These are phyloP conservation scores for Crotalus helleri DNA, from an alignment of 2,113 vertebrate genomes.

Conservation along the genomic window DNA sequence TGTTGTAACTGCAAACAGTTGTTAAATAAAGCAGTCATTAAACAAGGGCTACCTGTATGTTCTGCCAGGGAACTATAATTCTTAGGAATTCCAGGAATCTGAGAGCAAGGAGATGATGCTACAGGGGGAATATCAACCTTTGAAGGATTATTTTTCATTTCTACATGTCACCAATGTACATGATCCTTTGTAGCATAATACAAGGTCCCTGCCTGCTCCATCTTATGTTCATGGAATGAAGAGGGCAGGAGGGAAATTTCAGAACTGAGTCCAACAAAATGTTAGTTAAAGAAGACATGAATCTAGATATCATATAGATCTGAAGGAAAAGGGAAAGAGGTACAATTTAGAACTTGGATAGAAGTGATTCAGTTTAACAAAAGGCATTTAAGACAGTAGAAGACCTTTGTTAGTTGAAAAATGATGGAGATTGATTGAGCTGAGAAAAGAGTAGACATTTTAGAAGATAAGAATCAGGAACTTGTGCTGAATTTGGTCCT, in stretches of 20 bases:
- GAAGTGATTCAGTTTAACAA: background rate
- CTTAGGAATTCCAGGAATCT: background rate
- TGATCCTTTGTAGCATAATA: background rate
- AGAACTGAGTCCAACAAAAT: background rate
- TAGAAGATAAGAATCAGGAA: background rate
- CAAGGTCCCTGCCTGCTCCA: background rate
- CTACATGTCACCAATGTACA: background rate
- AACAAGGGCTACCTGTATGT: background rate
- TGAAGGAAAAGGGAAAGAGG: background rate
- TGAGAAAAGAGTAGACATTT: background rate
- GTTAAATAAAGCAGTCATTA: background rate
- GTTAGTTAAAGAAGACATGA: background rate
- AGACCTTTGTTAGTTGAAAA: background rate
- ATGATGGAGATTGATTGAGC: background rate
- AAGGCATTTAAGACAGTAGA: background rate
- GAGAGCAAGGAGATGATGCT: background rate
- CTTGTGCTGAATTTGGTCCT: background rate
- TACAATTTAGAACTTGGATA: background rate
- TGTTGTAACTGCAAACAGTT: background rate
- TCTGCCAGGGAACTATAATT: background rate
- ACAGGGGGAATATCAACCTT: background rate
- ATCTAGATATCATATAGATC: background rate
- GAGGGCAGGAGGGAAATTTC: background rate
- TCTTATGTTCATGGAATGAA: background rate
- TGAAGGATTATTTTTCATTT: background rate